Conservation (phyloP, 2,797 vertebrate genomes). For the Thamnophis elegans region DNA sequence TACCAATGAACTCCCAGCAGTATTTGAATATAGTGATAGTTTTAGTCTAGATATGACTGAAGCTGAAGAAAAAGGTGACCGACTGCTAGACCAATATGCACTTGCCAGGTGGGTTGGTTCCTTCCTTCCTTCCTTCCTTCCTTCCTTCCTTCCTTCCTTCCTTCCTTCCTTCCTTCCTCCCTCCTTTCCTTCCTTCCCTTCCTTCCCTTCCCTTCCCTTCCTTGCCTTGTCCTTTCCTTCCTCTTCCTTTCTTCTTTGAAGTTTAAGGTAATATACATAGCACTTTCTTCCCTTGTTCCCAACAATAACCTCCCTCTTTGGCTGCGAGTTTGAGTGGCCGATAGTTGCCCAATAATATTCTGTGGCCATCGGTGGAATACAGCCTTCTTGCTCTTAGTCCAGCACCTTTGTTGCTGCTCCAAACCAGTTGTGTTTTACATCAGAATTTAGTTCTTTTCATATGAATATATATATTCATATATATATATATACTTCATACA, state of each 20-base stretch:
- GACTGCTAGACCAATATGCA: conserved; percentile 75
- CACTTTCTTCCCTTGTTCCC: neutral
- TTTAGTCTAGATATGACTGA: conserved; percentile 79
- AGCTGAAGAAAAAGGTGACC: conserved; percentile 76
- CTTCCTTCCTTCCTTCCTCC: neutral
- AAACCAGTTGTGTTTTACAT: neutral
- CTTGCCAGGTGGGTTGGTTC: conserved; percentile 78
- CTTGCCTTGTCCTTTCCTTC: too few relatives aligned
- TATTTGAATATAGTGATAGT: conserved; percentile 80
- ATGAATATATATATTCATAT: neutral
- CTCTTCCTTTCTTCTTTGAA: neutral
- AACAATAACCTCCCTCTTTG: neutral
- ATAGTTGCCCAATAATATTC: neutral
- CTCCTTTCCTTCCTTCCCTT: too few relatives aligned
- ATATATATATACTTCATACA: neutral
- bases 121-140: neutral
- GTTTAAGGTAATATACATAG: neutral
- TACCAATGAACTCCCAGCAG: conserved; percentile 81
- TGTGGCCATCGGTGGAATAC: neutral
- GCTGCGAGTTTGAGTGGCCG: neutral
- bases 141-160: neutral
- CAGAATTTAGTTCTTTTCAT: neutral
- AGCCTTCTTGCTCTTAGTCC: neutral
- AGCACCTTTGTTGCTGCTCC: neutral
- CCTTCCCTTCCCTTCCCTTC: neutral